A percentile compares a stretch with the other conserved stretches of the same genome.
These are phyloP conservation scores for Carterocephalus palaemon DNA, from an alignment of 2,888 invertebrate genomes.

Conservation along the genomic window DNA sequence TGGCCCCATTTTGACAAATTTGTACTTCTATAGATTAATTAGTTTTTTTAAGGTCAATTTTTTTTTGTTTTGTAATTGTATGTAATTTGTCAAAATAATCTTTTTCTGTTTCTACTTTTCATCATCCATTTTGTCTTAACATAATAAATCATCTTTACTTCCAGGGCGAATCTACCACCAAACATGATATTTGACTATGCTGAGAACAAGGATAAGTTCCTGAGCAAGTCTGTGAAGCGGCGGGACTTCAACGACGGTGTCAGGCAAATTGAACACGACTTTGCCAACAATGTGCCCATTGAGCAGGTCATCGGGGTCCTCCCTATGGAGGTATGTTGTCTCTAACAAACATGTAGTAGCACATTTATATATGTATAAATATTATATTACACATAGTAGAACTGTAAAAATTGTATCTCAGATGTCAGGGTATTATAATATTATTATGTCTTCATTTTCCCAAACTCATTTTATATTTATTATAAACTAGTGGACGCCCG, in stretches of 20 bases:
- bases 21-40: too few relatives aligned
- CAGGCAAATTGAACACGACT: constrained; percentile 90
- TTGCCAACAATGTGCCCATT: constrained; percentile 78
- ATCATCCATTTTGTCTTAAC: constrained; percentile 16
- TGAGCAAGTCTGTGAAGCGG: constrained; percentile 86
- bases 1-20: too few relatives aligned
- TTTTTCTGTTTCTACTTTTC: too few relatives aligned
- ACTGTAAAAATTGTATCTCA: too few relatives aligned
- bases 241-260: constrained; percentile 93
- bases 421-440: too few relatives aligned
- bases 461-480: neutral
- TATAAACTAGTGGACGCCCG: too few relatives aligned
- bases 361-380: too few relatives aligned
- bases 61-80: too few relatives aligned
- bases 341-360: too few relatives aligned
- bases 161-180: constrained; percentile 85
- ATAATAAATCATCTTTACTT: constrained; percentile 31
- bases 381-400: too few relatives aligned
- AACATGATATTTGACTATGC: constrained; percentile 92
- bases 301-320: constrained; percentile 57
- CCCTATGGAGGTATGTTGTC: constrained; percentile 42
- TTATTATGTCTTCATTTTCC: neutral
- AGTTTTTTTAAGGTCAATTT: too few relatives aligned
- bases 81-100: too few relatives aligned
- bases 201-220: constrained; percentile 88